A percentile compares a stretch with the other conserved stretches of the same genome.
Evolutionary conservation across 1,140 invertebrate species (phyloP).

Genomic region (Drosophila paulistorum): DNA sequence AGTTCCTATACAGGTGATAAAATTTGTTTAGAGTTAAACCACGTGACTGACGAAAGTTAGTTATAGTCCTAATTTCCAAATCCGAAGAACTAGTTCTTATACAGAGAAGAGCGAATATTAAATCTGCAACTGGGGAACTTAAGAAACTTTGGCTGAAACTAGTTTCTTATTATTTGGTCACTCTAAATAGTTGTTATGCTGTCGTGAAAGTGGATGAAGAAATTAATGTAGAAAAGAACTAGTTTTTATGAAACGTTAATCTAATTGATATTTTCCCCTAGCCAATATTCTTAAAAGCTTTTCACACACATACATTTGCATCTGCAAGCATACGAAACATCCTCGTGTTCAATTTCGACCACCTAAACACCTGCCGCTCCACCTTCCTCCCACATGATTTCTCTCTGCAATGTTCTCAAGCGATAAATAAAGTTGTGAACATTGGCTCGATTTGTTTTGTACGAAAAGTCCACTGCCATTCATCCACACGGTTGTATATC

Average conservation of each 20-base stretch:
- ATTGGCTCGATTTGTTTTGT: conserved; percentile 73
- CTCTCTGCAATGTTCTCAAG: conserved; percentile 52
- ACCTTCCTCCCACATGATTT: neutral
- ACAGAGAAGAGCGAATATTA: no score
- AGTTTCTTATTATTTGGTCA: neutral
- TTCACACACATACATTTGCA: neutral
- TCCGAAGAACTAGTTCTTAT: no score
- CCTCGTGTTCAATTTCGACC: neutral
- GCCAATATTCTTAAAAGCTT: conserved; percentile 1
- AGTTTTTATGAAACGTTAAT: neutral
- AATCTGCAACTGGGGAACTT: no score
- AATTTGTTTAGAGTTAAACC: no score
- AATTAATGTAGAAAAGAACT: no score
- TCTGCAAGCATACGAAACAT: neutral
- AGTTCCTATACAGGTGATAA: no score
- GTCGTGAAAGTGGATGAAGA: no score
- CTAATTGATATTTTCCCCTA: neutral
- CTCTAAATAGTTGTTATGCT: no score
- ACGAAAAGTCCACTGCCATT: conserved; percentile 21
- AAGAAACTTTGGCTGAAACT: neutral
- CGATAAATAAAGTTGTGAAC: conserved; percentile 79
- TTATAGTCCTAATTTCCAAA: no score
- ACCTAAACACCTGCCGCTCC: neutral
- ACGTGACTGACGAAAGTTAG: no score
- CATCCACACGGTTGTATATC: conserved; percentile 1